These are phyloP conservation scores for Trisateles emortualis DNA, from an alignment of 2,888 invertebrate genomes.

Conservation along the genomic window DNA sequence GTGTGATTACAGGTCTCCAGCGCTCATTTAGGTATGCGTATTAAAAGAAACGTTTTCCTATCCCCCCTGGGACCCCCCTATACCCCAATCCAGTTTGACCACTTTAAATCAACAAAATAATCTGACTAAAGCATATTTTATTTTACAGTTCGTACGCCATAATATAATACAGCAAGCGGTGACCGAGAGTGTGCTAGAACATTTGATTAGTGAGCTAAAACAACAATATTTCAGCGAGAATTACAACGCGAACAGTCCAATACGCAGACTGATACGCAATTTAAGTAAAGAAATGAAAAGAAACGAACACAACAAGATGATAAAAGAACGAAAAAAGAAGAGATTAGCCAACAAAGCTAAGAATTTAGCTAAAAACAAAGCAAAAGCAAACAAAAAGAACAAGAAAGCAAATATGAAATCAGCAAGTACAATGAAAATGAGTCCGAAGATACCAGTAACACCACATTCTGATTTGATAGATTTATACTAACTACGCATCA, in stretches of 20 bases:
- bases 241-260: slow-evolving; percentile 27
- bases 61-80: too few species aligned
- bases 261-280: slow-evolving; percentile 21
- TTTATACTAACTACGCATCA: too few species aligned
- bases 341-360: slow-evolving; percentile 23
- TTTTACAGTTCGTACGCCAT: slow-evolving; percentile 61
- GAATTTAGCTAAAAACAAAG: too few species aligned
- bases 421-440: too few species aligned
- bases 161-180: slow-evolving; percentile 50
- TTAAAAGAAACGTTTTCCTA: too few species aligned
- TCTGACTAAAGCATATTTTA: too few species aligned
- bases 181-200: slow-evolving; percentile 57
- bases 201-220: slow-evolving; percentile 53
- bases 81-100: too few species aligned
- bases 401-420: background rate
- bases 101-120: too few species aligned
- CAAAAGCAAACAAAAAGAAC: slow-evolving; percentile 25
- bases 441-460: too few species aligned
- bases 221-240: slow-evolving; percentile 32
- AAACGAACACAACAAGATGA: slow-evolving; percentile 22
- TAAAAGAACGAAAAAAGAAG: slow-evolving; percentile 21
- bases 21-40: too few species aligned
- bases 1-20: too few species aligned
- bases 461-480: too few species aligned
- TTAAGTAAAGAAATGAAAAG: slow-evolving; percentile 37